A percentile compares a stretch with the other conserved stretches of the same genome.
phyloP scores from a whole-genome alignment of 2,113 vertebrate genomes.

The Sphaerodactylus townsendi region DNA sequence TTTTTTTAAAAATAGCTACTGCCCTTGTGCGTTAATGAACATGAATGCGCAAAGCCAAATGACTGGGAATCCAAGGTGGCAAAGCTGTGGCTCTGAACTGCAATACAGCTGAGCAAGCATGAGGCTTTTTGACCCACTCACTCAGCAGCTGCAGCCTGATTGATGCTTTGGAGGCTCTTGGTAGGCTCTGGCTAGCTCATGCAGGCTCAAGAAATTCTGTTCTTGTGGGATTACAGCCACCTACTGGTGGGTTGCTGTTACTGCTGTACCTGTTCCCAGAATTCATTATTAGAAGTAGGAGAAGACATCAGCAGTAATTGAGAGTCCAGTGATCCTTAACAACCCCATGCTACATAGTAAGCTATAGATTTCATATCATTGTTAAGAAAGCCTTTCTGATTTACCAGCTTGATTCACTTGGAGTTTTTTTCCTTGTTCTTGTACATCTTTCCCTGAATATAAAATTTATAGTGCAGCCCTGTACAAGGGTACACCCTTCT shows the following conservation, averaged over 20 bases:
- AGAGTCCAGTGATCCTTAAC: not conserved
- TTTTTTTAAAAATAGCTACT: not conserved
- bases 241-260: not conserved
- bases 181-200: fast-evolving
- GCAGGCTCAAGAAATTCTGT: fast-evolving
- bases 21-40: not conserved
- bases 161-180: not conserved
- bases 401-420: not conserved
- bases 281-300: not conserved
- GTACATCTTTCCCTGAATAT: slow-evolving; percentile 41
- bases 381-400: not conserved
- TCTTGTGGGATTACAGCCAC: slow-evolving; percentile 19
- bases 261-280: not conserved
- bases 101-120: not conserved
- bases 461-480: not conserved
- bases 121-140: not conserved
- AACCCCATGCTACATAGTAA: not conserved
- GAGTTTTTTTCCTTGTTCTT: slow-evolving; percentile 18
- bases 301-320: not conserved
- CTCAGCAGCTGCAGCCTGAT: not conserved
- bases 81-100: not conserved
- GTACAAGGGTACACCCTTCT: too few relatives aligned
- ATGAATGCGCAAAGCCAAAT: not conserved
- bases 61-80: not conserved
- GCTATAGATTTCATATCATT: not conserved